Percentiles rank a stretch among this genome's conserved stretches.
phyloP scores from a whole-genome alignment of 2,797 vertebrate genomes.

The Sebastiscus albofasciatus region DNA sequence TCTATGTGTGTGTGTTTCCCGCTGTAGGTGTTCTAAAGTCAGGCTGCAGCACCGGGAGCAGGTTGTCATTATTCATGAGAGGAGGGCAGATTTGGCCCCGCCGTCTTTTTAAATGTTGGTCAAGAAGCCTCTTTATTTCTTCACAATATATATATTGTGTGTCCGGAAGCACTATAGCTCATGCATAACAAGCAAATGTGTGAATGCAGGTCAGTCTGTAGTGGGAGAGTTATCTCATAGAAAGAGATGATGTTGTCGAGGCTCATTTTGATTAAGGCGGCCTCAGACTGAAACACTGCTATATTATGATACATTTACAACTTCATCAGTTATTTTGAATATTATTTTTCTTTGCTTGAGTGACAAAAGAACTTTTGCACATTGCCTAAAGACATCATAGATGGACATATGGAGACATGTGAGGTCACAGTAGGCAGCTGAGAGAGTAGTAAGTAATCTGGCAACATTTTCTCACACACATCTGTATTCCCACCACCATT shows the following conservation, averaged over 20 bases:
- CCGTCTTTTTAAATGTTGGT: slow-evolving; percentile 40
- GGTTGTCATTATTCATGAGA: slow-evolving; percentile 35
- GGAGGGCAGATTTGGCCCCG: slow-evolving; percentile 10
- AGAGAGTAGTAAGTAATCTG: not conserved
- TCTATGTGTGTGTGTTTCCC: slow-evolving; percentile 7
- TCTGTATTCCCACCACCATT: not conserved
- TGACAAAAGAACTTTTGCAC: not conserved
- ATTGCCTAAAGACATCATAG: not conserved
- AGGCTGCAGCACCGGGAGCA: slow-evolving; percentile 17
- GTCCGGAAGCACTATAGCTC: not conserved
- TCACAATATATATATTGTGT: not conserved
- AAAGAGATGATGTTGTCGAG: not conserved
- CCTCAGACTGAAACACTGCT: not conserved
- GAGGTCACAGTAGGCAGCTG: not conserved
- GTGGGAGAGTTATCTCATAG: not conserved
- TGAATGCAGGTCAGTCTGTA: slow-evolving; percentile 3
- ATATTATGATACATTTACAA: not conserved
- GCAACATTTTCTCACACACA: not conserved
- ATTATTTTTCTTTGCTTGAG: not conserved
- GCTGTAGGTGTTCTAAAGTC: slow-evolving; percentile 12
- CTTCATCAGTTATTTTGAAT: not conserved
- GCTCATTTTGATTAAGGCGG: not conserved
- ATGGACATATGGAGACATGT: not conserved
- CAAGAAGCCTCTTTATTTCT: slow-evolving; percentile 16
- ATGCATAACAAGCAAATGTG: not conserved